A percentile compares a stretch with the other conserved stretches of the same genome.
These are phyloP conservation scores for Phortica magna DNA, from an alignment of 2,888 invertebrate species.

Conservation along the genomic window DNA sequence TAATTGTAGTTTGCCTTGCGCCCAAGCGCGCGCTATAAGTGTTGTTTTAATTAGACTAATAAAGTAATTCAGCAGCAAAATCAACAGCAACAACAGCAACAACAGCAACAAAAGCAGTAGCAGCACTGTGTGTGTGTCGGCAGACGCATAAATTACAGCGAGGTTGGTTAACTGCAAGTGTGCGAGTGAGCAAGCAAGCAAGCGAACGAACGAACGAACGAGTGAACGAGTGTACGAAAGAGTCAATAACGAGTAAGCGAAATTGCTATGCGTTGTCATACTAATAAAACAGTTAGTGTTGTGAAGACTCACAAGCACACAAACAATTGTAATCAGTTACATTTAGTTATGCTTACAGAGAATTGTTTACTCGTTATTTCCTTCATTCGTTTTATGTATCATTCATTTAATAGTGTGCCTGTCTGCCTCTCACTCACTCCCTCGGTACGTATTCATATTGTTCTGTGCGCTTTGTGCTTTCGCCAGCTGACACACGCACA, in stretches of 20 bases:
- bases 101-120: too few relatives aligned
- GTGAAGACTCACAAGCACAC: neutral
- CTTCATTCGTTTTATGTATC: too few relatives aligned
- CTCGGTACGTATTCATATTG: too few relatives aligned
- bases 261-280: too few relatives aligned
- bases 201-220: neutral
- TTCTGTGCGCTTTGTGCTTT: neutral
- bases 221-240: neutral
- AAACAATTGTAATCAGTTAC: neutral
- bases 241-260: too few relatives aligned
- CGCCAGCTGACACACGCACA: neutral
- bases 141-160: too few relatives aligned
- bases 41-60: constrained; percentile 69
- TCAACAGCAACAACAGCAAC: constrained; percentile 49
- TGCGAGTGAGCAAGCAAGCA: neutral
- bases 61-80: constrained; percentile 66
- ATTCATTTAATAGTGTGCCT: neutral
- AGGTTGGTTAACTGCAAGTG: neutral
- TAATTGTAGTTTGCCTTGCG: constrained; percentile 59
- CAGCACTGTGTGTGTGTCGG: constrained; percentile 25
- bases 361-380: too few relatives aligned
- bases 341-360: too few relatives aligned
- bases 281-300: constrained; percentile 4
- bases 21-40: constrained; percentile 54
- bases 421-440: neutral